These are phyloP conservation scores for Pseudopleuronectes americanus DNA, from an alignment of 2,797 vertebrate species.

Conservation along the genomic window DNA sequence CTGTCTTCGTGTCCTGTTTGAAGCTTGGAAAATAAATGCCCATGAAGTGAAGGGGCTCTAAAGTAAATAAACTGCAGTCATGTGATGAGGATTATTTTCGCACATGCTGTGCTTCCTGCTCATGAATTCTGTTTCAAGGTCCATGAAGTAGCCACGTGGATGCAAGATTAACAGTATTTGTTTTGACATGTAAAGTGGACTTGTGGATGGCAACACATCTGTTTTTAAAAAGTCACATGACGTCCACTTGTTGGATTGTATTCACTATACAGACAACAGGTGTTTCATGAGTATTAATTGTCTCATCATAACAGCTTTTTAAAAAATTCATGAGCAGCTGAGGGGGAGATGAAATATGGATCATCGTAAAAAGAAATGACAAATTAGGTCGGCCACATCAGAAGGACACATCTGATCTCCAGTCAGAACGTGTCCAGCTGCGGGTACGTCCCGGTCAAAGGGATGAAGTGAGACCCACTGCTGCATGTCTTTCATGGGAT, in stretches of 20 bases:
- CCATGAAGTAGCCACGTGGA: too few species aligned
- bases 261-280: conserved; percentile 46
- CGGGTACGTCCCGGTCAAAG: conserved; percentile 35
- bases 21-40: too few species aligned
- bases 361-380: conserved; percentile 33
- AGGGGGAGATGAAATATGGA: conserved; percentile 34
- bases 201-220: conserved; percentile 8
- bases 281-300: conserved; percentile 42
- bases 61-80: too few species aligned
- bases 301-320: conserved; percentile 6
- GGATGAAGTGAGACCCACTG: conserved; percentile 26
- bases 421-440: conserved; percentile 42
- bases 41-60: too few species aligned
- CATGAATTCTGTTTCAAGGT: too few species aligned
- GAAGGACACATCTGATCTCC: conserved; percentile 28
- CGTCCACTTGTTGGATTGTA: not conserved
- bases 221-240: conserved; percentile 5
- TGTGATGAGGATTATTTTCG: too few species aligned
- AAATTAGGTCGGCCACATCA: conserved; percentile 23
- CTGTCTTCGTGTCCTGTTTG: too few species aligned
- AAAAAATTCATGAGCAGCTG: conserved; percentile 45
- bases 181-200: conserved; percentile 28
- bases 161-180: conserved; percentile 19
- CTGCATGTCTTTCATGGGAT: conserved; percentile 34
- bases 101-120: too few species aligned